Evolutionary conservation across 2,113 vertebrate genomes (phyloP).

Genomic region (Ploceus nigricollis): DNA sequence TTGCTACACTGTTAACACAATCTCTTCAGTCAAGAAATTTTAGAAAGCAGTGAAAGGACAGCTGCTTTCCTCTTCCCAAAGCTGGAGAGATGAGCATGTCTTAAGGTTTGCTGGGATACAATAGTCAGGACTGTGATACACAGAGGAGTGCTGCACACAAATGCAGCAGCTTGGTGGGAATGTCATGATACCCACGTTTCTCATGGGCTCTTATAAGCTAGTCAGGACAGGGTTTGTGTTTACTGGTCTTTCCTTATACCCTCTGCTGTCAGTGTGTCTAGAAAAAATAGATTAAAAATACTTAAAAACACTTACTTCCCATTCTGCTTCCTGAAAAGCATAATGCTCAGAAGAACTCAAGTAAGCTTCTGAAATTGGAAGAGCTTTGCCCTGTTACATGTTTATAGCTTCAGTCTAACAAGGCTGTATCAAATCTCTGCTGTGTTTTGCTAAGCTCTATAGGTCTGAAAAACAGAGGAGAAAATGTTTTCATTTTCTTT

Average conservation of each 20-base stretch:
- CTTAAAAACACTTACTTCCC: background rate
- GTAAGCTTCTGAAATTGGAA: background rate
- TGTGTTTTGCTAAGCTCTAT: background rate
- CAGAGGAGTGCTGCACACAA: background rate
- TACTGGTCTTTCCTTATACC: background rate
- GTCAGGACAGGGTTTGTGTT: background rate
- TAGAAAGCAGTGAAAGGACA: background rate
- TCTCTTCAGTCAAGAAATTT: background rate
- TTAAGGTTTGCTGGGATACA: background rate
- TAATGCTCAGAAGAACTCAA: background rate
- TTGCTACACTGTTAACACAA: background rate
- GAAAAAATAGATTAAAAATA: background rate
- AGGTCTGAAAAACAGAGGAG: background rate
- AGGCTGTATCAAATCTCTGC: background rate
- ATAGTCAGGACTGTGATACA: background rate
- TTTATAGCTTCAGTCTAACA: background rate
- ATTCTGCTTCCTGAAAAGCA: background rate
- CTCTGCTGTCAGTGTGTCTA: background rate
- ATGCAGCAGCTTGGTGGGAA: background rate
- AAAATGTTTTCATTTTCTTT: background rate
- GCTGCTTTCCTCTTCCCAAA: background rate
- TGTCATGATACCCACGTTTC: background rate
- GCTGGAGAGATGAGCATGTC: background rate
- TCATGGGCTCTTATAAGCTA: background rate
- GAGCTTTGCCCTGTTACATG: rapidly evolving